A percentile compares a stretch with the other conserved stretches of the same genome.
Conservation (phyloP, 1,140 invertebrate species). For the Leptinotarsa defecta region DNA sequence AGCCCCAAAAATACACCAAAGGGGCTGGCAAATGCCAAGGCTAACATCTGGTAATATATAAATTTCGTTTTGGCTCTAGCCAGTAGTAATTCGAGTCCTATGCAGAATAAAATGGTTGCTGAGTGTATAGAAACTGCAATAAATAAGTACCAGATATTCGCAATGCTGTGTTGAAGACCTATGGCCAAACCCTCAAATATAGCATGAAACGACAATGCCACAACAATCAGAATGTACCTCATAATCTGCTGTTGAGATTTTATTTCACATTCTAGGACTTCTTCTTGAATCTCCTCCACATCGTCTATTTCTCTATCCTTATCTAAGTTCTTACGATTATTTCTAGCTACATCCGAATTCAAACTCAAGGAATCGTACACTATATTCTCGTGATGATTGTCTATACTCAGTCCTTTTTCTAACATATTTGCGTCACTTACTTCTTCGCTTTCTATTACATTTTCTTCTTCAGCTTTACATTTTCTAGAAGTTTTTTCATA, state of each 20-base stretch:
- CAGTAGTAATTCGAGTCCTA: slow-evolving; percentile 70
- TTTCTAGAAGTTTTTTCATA: neutral
- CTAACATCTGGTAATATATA: slow-evolving; percentile 65
- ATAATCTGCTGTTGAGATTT: slow-evolving; percentile 57
- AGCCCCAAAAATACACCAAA: slow-evolving; percentile 69
- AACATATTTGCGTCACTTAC: neutral
- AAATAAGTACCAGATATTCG: slow-evolving; percentile 71
- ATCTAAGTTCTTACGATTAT: slow-evolving; percentile 20
- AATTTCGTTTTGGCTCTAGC: slow-evolving; percentile 64
- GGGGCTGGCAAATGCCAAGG: slow-evolving; percentile 72
- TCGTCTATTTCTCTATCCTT: slow-evolving; percentile 5
- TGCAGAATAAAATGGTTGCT: slow-evolving; percentile 73
- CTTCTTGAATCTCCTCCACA: neutral
- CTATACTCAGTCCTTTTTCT: slow-evolving; percentile 9
- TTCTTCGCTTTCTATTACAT: neutral
- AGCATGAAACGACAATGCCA: slow-evolving; percentile 78
- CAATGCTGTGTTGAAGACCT: slow-evolving; percentile 68
- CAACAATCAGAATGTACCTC: slow-evolving; percentile 68
- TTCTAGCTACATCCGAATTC: slow-evolving; percentile 4
- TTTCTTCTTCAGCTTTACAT: neutral
- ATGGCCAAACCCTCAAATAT: slow-evolving; percentile 83
- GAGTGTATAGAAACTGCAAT: slow-evolving; percentile 77
- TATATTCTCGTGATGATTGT: slow-evolving; percentile 17
- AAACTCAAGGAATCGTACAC: slow-evolving; percentile 23
- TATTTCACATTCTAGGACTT: slow-evolving; percentile 24